These are phyloP conservation scores for Perdita meconis DNA, from an alignment of 2,888 invertebrate genomes.

Conservation along the genomic window DNA sequence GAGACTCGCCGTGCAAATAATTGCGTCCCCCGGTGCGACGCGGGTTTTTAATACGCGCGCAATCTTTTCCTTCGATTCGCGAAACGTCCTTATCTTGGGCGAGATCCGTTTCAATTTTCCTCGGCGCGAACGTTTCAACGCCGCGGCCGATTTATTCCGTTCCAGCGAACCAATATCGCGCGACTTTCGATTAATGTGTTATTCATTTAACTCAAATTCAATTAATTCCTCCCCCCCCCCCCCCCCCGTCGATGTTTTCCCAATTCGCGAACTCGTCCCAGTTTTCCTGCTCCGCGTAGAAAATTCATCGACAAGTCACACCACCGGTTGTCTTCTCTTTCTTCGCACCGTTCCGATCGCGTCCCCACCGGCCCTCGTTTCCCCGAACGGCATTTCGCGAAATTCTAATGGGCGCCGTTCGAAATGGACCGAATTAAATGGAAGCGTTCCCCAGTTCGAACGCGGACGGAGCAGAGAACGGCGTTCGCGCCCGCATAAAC, in stretches of 20 bases:
- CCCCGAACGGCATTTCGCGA: neutral
- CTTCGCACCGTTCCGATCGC: no score
- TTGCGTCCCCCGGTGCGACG: no score
- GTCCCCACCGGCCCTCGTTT: neutral
- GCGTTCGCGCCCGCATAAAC: slow-evolving; percentile 17
- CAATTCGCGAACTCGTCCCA: neutral
- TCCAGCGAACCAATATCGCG: neutral
- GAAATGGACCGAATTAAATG: neutral
- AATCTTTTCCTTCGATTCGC: neutral
- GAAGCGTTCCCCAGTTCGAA: neutral
- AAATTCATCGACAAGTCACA: slow-evolving; percentile 1
- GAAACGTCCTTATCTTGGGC: neutral
- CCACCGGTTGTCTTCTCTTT: neutral
- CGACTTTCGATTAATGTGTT: slow-evolving; percentile 16
- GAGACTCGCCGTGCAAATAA: no score
- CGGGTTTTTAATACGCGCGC: no score
- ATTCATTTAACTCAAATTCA: slow-evolving; percentile 26
- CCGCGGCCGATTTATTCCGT: slow-evolving; percentile 13
- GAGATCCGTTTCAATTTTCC: slow-evolving; percentile 26
- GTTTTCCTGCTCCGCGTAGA: neutral
- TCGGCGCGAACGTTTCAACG: neutral
- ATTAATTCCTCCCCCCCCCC: slow-evolving; percentile 16
- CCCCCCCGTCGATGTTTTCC: no score
- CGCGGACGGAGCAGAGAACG: neutral
- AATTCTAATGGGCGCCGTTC: neutral